Conservation (phyloP, 2,113 vertebrate genomes). For the Syngnathus typhle region DNA sequence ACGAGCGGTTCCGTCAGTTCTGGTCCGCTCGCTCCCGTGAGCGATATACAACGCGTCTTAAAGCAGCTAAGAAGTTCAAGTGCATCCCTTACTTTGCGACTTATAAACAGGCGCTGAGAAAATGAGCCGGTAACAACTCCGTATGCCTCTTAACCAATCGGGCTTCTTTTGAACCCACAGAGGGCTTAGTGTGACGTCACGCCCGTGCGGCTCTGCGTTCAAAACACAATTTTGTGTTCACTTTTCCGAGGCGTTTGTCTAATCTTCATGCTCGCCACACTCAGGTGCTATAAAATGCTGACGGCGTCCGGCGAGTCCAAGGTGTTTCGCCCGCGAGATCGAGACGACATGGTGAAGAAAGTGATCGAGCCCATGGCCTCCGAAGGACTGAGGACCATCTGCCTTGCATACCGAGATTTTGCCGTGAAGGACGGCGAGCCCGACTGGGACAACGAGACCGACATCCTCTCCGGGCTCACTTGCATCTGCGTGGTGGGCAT, state of each 20-base stretch:
- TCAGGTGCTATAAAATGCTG: constrained; percentile 92
- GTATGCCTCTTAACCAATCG: constrained; percentile 64
- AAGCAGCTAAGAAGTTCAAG: constrained; percentile 59
- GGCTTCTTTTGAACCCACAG: constrained; percentile 58
- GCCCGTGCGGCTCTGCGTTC: constrained; percentile 23
- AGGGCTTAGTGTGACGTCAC: constrained; percentile 46
- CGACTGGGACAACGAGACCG: constrained; percentile 95
- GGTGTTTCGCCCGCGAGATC: constrained; percentile 89
- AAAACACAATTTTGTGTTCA: constrained; percentile 10
- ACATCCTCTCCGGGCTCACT: constrained; percentile 88
- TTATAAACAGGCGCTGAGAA: constrained; percentile 57
- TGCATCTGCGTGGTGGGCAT: constrained; percentile 95
- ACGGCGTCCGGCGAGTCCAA: constrained; percentile 85
- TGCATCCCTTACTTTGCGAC: constrained; percentile 49
- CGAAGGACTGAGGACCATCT: constrained; percentile 96
- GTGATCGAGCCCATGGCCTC: constrained; percentile 99
- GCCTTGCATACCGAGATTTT: constrained; percentile 92
- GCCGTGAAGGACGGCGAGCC: constrained; percentile 85
- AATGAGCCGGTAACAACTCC: constrained; percentile 60
- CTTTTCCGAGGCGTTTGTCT: not conserved
- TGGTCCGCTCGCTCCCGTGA: constrained; percentile 21
- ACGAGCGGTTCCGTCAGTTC: constrained; percentile 47
- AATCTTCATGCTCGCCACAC: not conserved
- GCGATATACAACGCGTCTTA: constrained; percentile 45
- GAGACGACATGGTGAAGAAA: constrained; percentile 91